phyloP scores from a whole-genome alignment of 2,797 vertebrate genomes.

The Eulemur coronatus region DNA sequence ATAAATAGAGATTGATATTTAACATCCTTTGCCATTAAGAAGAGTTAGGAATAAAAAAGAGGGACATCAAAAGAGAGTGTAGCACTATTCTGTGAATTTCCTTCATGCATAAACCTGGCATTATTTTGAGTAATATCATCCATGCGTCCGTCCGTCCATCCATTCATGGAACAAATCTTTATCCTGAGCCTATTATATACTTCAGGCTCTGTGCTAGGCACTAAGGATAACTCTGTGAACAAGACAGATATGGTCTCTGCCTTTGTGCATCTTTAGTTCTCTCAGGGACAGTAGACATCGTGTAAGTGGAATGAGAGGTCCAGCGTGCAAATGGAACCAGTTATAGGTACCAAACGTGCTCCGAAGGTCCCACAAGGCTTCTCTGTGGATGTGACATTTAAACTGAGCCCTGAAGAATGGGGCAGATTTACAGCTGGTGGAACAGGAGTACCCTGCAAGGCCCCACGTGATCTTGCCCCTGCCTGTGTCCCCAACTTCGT shows the following conservation, averaged over 20 bases:
- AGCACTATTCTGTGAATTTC: background rate
- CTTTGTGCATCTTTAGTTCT: background rate
- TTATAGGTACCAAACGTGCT: background rate
- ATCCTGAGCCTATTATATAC: background rate
- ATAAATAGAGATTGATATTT: background rate
- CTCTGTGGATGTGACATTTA: background rate
- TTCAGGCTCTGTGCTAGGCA: background rate
- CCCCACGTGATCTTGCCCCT: fast-evolving
- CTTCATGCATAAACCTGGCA: background rate
- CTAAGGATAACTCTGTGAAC: background rate
- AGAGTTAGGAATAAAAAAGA: background rate
- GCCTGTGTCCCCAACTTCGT: background rate
- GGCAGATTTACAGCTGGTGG: background rate
- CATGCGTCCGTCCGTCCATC: background rate
- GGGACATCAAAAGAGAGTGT: background rate
- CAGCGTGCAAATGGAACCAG: background rate
- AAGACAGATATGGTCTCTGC: background rate
- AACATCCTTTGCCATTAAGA: slow-evolving; percentile 7
- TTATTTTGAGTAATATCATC: background rate
- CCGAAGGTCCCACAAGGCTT: background rate
- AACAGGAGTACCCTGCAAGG: too few species aligned
- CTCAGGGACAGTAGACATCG: background rate
- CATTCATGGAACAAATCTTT: background rate
- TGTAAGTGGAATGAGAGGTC: background rate
- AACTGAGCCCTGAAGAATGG: background rate